Conservation (phyloP, 1,140 invertebrate genomes). For the Pogonomyrmex californicus region DNA sequence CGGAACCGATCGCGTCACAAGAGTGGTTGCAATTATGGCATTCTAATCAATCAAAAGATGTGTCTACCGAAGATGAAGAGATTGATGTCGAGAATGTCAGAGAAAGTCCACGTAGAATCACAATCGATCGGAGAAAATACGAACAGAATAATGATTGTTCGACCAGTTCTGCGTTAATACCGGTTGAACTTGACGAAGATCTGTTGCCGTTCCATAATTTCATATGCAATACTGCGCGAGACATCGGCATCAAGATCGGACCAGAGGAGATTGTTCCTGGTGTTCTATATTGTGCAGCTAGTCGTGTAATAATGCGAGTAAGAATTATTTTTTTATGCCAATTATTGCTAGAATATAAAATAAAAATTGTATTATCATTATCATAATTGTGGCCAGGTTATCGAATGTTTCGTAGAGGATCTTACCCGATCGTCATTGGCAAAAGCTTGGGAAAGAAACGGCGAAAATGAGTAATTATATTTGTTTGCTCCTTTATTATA, state of each 20-base stretch:
- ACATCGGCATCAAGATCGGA: constrained; percentile 79
- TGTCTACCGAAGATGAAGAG: constrained; percentile 72
- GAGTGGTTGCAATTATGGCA: constrained; percentile 73
- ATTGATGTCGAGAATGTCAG: constrained; percentile 21
- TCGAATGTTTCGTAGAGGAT: constrained; percentile 82
- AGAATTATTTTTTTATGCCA: constrained; percentile 20
- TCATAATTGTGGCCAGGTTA: constrained; percentile 68
- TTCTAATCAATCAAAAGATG: background rate
- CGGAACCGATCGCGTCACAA: constrained; percentile 69
- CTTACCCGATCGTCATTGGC: constrained; percentile 80
- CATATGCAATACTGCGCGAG: constrained; percentile 78
- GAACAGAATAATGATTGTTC: background rate
- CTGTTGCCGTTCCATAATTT: constrained; percentile 77
- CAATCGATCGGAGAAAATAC: constrained; percentile 27
- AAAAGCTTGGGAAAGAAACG: constrained; percentile 80
- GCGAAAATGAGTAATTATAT: constrained; percentile 68
- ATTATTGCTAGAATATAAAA: background rate
- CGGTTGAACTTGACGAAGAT: constrained; percentile 76
- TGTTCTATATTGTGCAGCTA: constrained; percentile 78
- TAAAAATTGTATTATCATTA: background rate
- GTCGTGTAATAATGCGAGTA: constrained; percentile 80
- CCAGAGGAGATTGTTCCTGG: constrained; percentile 81
- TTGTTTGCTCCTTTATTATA: background rate
- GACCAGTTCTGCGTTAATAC: constrained; percentile 44
- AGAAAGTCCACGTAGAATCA: background rate